Evolutionary conservation across 2,888 invertebrate genomes (phyloP).

Genomic region (Thysanoteuthis rhombus): DNA sequence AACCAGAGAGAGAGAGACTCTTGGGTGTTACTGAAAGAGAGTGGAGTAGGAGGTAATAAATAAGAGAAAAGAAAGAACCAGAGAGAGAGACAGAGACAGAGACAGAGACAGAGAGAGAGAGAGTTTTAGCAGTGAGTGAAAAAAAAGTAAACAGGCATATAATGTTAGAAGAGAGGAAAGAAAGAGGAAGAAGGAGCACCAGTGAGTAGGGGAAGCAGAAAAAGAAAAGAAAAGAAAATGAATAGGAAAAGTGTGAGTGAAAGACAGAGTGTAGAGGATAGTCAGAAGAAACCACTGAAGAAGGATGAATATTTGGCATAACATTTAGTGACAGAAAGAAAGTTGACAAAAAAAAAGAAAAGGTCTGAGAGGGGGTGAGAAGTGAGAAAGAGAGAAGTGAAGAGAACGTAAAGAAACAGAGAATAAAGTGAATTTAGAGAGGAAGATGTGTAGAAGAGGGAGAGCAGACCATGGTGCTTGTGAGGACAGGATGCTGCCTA

Average conservation of each 20-base stretch:
- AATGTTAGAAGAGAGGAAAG: neutral
- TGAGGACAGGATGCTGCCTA: neutral
- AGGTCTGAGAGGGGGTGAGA: neutral
- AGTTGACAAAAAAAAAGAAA: neutral
- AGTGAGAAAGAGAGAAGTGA: neutral
- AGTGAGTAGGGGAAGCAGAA: neutral
- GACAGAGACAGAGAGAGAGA: neutral
- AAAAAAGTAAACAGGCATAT: neutral
- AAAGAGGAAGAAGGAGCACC: neutral
- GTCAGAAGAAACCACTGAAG: neutral
- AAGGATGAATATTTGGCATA: neutral
- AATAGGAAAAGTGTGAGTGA: neutral
- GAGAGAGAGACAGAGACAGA: neutral
- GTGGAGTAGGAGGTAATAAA: neutral
- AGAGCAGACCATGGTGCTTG: neutral
- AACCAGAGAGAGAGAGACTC: neutral
- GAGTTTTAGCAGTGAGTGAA: too few relatives aligned
- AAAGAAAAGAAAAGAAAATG: too few relatives aligned
- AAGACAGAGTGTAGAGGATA: neutral
- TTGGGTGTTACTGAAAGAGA: too few relatives aligned
- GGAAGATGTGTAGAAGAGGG: neutral
- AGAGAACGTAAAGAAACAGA: neutral
- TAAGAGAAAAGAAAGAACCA: neutral
- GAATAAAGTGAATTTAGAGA: neutral
- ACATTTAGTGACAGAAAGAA: neutral